phyloP scores from a whole-genome alignment of 2,797 vertebrate genomes.

The Thripadectes ignobilis region DNA sequence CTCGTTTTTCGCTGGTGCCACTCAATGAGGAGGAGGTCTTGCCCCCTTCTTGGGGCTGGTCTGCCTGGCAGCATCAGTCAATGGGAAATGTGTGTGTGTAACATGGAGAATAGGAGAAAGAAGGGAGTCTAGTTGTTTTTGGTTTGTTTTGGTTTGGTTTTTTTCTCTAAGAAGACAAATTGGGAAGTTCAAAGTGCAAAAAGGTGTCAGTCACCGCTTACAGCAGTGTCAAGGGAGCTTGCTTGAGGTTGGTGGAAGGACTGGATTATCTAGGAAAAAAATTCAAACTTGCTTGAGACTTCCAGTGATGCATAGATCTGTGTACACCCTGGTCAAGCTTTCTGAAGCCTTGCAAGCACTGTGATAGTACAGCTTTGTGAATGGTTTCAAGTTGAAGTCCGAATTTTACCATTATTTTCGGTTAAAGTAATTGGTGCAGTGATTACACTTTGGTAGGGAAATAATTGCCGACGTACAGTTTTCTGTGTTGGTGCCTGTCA shows the following conservation, averaged over 20 bases:
- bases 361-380: background rate
- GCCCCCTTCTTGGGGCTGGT: accelerated
- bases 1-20: background rate
- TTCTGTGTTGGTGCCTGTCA: background rate
- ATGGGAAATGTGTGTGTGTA: accelerated
- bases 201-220: background rate
- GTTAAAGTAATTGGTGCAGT: background rate
- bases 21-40: accelerated
- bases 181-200: background rate
- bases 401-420: background rate
- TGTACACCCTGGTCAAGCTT: background rate
- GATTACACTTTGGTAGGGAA: background rate
- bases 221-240: background rate
- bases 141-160: too few species aligned
- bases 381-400: background rate
- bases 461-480: background rate
- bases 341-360: background rate
- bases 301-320: background rate
- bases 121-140: background rate
- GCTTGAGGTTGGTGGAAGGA: background rate
- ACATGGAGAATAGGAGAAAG: background rate
- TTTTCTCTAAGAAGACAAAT: background rate
- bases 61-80: background rate
- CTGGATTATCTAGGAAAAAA: background rate
- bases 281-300: background rate